Evolutionary conservation across 2,113 vertebrate genomes (phyloP), one percentile per base, ranked within the genome.

Genomic region (Ceratotherium simum): DNA sequence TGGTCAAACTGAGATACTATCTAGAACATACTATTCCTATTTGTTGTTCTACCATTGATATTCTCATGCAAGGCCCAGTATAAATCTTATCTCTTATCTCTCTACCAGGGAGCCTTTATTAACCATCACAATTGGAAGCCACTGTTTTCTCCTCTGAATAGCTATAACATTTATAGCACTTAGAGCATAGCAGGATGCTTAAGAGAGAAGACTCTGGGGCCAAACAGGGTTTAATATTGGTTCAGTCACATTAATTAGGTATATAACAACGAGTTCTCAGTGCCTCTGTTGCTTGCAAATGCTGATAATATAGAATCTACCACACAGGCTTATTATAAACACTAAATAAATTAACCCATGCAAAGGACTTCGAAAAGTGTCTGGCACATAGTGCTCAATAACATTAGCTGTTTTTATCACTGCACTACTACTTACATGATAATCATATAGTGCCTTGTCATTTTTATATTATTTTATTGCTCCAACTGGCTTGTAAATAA

Each of bases 391-490:
- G 46, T 56, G 5, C 33, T 84, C 39, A 82, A 48, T 80, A 89
- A 72, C 82, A 96, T 69, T 84, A 93, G 18, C 42, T 51, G 11
- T 85, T 85, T 69, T 67, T 76, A 48, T 82, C 48, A 56, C 14
- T 92, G 29, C 3, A 51, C 46, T 73, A 33, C 17, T 88, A 65
- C 6, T 92, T 33, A 90, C 3, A 64, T 70, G 42, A 79, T 7
- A 91, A 48, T 48, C 48, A 64, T 46, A 79, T 29, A 80, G 31
- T 86, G 48, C 16, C 27, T 54, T 72, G 14, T 48, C 12, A 65
- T 82, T 92, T 85, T 58, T 85, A 51, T 70, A 87, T 60, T 69
- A 82, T 48, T 92, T 92, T 87, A 73, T 48, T 88, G 42, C 23
- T 83, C 29, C 60, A 93, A 29, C 27, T 90, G 62, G 33, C 20